Percentiles rank a stretch among this genome's conserved stretches.
Conservation (phyloP, 2,888 invertebrate species). For the Drosophila sordidula region DNA sequence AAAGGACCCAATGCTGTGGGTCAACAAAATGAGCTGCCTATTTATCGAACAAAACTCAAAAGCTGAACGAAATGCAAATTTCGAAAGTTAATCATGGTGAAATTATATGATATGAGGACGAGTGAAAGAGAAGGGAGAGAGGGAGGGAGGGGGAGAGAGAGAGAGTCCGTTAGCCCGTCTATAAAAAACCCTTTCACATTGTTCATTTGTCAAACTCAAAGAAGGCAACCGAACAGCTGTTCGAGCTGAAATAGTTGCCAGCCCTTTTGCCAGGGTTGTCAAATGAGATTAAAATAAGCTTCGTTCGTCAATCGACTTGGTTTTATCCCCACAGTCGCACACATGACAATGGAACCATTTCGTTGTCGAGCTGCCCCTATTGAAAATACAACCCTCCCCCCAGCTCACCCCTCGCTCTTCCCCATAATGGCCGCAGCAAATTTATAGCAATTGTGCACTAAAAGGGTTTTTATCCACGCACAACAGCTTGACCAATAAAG, state of each 20-base stretch:
- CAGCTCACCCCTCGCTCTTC: neutral
- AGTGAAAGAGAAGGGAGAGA: neutral
- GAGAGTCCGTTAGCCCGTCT: neutral
- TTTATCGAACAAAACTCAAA: constrained; percentile 22
- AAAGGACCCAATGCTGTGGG: constrained; percentile 56
- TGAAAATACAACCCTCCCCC: constrained; percentile 1
- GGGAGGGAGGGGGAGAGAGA: neutral
- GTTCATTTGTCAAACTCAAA: constrained; percentile 73
- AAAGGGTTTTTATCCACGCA: constrained; percentile 83
- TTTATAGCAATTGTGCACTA: constrained; percentile 82
- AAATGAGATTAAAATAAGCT: constrained; percentile 82
- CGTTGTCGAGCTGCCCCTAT: constrained; percentile 19
- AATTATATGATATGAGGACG: constrained; percentile 57
- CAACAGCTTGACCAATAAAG: constrained; percentile 82
- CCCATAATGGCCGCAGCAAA: constrained; percentile 72
- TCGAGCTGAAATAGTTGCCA: constrained; percentile 56
- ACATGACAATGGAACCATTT: constrained; percentile 55
- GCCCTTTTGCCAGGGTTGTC: constrained; percentile 65
- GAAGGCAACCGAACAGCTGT: constrained; percentile 68
- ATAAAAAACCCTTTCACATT: constrained; percentile 47
- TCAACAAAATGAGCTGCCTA: constrained; percentile 63
- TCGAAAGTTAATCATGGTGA: constrained; percentile 77
- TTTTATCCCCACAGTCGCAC: constrained; percentile 48
- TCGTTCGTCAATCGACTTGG: constrained; percentile 81
- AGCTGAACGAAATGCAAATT: constrained; percentile 64